These are phyloP conservation scores for Hydrolagus colliei DNA, from an alignment of 2,797 vertebrate species.

Conservation along the genomic window DNA sequence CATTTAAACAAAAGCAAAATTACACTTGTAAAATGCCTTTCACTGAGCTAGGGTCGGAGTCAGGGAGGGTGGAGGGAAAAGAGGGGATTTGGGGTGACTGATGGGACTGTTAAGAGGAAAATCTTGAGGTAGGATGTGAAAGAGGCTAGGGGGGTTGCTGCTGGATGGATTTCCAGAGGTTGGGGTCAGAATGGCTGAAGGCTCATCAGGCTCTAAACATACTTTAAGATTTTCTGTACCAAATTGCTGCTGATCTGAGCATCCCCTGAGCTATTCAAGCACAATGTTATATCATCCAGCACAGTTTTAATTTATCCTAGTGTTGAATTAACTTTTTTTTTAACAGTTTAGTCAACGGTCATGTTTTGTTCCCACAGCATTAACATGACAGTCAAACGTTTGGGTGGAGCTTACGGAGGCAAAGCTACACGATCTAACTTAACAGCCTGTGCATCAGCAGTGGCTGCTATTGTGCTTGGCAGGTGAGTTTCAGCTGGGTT, in stretches of 20 bases:
- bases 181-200: too few relatives aligned
- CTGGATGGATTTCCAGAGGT: too few relatives aligned
- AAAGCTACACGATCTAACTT: conserved; percentile 8
- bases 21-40: too few relatives aligned
- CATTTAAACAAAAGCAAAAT: too few relatives aligned
- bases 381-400: background rate
- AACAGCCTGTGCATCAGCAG: background rate
- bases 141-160: too few relatives aligned
- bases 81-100: too few relatives aligned
- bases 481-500: background rate
- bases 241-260: background rate
- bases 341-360: background rate
- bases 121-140: too few relatives aligned
- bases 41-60: too few relatives aligned
- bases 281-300: background rate
- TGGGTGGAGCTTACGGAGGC: conserved; percentile 26
- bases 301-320: background rate
- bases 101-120: too few relatives aligned
- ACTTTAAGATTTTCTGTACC: too few relatives aligned
- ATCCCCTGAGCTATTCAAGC: background rate
- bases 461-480: background rate
- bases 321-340: background rate
- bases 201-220: too few relatives aligned
- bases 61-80: too few relatives aligned
- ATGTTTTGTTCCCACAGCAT: conserved; percentile 22